Percentiles rank a stretch among this genome's conserved stretches.
These are phyloP conservation scores for Phania funesta DNA, from an alignment of 2,888 invertebrate genomes.

Conservation along the genomic window DNA sequence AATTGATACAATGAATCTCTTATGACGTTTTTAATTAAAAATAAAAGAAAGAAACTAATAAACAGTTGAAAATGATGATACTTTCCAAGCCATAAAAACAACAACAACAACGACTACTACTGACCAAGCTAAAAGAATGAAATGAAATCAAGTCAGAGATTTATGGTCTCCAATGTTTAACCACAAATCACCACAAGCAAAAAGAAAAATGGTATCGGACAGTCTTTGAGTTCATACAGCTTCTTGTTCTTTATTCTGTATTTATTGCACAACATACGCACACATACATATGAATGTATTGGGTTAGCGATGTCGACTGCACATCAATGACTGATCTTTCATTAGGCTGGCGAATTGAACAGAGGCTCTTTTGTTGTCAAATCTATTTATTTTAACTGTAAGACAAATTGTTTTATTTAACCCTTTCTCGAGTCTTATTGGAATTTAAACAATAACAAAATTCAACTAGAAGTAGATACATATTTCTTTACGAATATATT, in stretches of 20 bases:
- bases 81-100: conserved; percentile 5
- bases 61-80: conserved; percentile 19
- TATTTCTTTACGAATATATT: neutral
- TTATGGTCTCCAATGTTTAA: conserved; percentile 46
- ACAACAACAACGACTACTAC: conserved; percentile 21
- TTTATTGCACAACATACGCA: neutral
- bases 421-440: neutral
- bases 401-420: neutral
- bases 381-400: conserved; percentile 13
- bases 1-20: conserved; percentile 53
- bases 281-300: neutral
- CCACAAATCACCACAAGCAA: conserved; percentile 51
- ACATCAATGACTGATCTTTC: conserved; percentile 63
- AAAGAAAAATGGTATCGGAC: neutral
- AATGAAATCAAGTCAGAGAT: conserved; percentile 47
- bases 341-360: conserved; percentile 29
- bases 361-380: conserved; percentile 2
- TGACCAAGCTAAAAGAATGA: conserved; percentile 14
- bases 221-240: conserved; percentile 26
- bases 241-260: neutral
- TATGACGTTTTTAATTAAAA: conserved; percentile 62
- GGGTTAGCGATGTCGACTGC: conserved; percentile 12
- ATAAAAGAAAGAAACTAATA: conserved; percentile 9
- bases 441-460: conserved; percentile 37
- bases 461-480: neutral